Base-by-base conservation (phyloP, 1,140 invertebrate genomes). In the Phymastichus coffea region DNA sequence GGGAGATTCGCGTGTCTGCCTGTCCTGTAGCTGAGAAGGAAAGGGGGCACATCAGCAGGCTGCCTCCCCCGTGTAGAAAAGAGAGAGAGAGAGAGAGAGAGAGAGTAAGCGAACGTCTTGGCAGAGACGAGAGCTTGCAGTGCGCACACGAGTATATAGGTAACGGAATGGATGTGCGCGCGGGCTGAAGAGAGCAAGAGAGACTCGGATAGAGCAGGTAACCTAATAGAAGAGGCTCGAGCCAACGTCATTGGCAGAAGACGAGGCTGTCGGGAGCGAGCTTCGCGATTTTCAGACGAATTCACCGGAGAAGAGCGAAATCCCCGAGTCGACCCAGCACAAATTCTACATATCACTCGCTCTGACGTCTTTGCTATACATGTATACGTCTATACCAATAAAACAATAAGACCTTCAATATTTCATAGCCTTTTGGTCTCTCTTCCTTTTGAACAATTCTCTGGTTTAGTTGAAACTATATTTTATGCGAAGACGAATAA, bases 171-270 rank as follows among this genome's bases (percentile, higher is more conserved):
- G 43, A 49, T 54, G 58, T 28, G 51, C 9, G 41, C 9, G 15
- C 41, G 20, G n/a, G 15, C 41, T 60, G 59, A 58, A 67, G 61
- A 60, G 63, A 70, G 70, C 65, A 71, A 63, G 66, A 64, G 59
- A 70, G 70, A 73, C 65, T 63, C 58, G 67, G 70, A 74, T 73
- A 73, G 73, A 71, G 70, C 73, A 74, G 72, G 71, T 75, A 75
- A 74, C 70, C 71, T 73, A 77, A 77, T 72, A 77, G 72, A 76
- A 74, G 65, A 57, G 67, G 67, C 64, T 73, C 71, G 69, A 73
- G 74, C 68, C 70, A 68, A 72, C 74, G 74, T 76, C 71, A 75
- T 75, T 75, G 75, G 74, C 72, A 77, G 73, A 74, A 73, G 70
- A 65, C 68, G 66, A 67, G 71, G 63, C 70, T 73, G 71, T 72